phyloP scores from a whole-genome alignment of 2,113 vertebrate genomes.

The Malurus melanocephalus region DNA sequence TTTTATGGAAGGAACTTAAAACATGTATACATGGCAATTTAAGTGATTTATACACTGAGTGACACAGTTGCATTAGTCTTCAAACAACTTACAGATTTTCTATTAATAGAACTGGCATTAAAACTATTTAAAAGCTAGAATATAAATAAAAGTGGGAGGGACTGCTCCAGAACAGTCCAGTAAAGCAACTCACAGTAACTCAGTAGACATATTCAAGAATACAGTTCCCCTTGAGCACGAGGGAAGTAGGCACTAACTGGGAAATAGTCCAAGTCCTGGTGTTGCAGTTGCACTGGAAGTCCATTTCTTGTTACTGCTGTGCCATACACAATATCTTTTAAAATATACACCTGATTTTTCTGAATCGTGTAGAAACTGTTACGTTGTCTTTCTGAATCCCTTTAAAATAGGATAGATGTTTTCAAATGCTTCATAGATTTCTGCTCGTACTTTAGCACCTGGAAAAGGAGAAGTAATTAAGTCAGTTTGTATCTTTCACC shows the following conservation, averaged over 20 bases:
- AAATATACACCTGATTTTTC: slow-evolving; percentile 43
- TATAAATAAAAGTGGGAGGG: slow-evolving; percentile 70
- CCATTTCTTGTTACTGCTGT: slow-evolving; percentile 43
- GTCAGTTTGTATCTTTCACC: background rate
- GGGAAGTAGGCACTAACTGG: slow-evolving; percentile 44
- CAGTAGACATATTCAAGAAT: slow-evolving; percentile 53
- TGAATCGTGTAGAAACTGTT: slow-evolving; percentile 57
- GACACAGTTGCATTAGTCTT: slow-evolving; percentile 48
- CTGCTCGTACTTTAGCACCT: slow-evolving; percentile 97
- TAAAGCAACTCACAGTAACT: slow-evolving; percentile 60
- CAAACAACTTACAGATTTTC: slow-evolving; percentile 46
- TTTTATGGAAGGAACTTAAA: slow-evolving; percentile 62
- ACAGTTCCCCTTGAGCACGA: slow-evolving; percentile 14
- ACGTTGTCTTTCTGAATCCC: slow-evolving; percentile 96
- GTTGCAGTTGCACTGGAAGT: slow-evolving; percentile 42
- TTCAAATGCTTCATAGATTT: slow-evolving; percentile 98
- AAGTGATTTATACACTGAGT: slow-evolving; percentile 64
- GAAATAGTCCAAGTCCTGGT: slow-evolving; percentile 52
- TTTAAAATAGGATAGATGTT: slow-evolving; percentile 99
- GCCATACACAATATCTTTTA: slow-evolving; percentile 42
- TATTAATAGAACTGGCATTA: slow-evolving; percentile 61
- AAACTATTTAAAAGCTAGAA: slow-evolving; percentile 70
- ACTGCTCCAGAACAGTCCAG: slow-evolving; percentile 46
- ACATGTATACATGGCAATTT: slow-evolving; percentile 64
- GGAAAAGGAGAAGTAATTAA: background rate